Conservation (phyloP, 2,888 invertebrate genomes). For the Eupithecia subumbrata region DNA sequence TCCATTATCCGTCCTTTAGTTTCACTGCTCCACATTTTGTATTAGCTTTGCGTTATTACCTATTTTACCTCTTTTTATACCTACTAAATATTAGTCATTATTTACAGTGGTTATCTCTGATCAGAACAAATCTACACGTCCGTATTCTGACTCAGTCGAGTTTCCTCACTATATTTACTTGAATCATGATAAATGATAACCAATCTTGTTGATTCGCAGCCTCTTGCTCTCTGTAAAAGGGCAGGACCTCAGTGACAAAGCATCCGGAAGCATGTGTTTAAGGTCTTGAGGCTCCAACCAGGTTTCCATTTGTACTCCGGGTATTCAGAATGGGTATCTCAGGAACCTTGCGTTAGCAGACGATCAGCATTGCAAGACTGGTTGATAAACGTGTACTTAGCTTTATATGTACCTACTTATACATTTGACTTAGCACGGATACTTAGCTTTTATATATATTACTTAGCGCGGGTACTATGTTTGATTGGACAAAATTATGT, state of each 20-base stretch:
- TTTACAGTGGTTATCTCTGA: neutral
- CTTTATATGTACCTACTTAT: too few relatives aligned
- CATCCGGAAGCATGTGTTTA: neutral
- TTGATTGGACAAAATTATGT: too few relatives aligned
- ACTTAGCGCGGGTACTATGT: too few relatives aligned
- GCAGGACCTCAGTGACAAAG: neutral
- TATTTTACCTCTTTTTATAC: neutral
- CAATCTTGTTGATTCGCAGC: neutral
- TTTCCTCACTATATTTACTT: neutral
- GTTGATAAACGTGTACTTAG: too few relatives aligned
- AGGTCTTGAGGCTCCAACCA: neutral
- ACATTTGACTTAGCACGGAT: too few relatives aligned
- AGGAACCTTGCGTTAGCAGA: neutral
- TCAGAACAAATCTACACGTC: neutral
- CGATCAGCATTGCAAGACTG: neutral
- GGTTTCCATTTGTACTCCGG: neutral
- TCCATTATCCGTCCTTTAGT: too few relatives aligned
- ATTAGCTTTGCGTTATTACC: too few relatives aligned
- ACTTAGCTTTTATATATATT: too few relatives aligned
- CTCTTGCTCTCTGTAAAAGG: constrained; percentile 10
- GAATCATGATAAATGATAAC: neutral
- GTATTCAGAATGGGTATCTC: neutral
- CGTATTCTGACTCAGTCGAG: constrained; percentile 3
- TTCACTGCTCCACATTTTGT: neutral
- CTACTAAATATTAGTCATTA: neutral